Conservation (phyloP, 2,888 invertebrate genomes). For the Halictus quadricinctus region DNA sequence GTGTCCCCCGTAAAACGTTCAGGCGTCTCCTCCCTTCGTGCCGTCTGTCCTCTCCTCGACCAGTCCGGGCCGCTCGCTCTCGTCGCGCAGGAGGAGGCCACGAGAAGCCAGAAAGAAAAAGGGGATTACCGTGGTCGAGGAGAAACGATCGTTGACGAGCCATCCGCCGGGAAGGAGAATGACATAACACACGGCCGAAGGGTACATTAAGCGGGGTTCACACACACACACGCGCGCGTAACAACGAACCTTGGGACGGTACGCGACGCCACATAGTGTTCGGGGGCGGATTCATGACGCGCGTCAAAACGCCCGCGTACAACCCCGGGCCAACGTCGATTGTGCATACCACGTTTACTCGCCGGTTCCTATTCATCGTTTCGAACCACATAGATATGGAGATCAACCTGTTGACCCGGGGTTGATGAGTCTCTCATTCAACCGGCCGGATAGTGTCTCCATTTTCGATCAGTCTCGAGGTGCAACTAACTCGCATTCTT, state of each 20-base stretch:
- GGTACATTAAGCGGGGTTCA: conserved; percentile 19
- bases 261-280: not conserved
- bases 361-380: not conserved
- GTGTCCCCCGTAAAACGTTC: conserved; percentile 27
- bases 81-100: conserved; percentile 32
- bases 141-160: conserved; percentile 34
- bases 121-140: conserved; percentile 36
- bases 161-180: conserved; percentile 28
- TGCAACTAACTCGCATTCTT: not conserved
- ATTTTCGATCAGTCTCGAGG: not conserved
- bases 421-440: not conserved
- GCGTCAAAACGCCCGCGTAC: not conserved
- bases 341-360: not conserved
- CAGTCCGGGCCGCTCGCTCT: not conserved
- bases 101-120: conserved; percentile 33
- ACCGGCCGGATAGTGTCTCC: not conserved
- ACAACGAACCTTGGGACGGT: not conserved
- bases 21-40: not conserved
- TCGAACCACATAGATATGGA: not conserved
- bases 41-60: not conserved
- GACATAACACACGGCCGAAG: conserved; percentile 25
- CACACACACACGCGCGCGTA: not conserved
- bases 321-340: not conserved
- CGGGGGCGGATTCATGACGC: not conserved
- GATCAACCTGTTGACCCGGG: conserved; percentile 10